Evolutionary conservation across 2,113 vertebrate species (phyloP), one percentile per base, ranked within the genome.

Genomic region (Orthonyx spaldingii): DNA sequence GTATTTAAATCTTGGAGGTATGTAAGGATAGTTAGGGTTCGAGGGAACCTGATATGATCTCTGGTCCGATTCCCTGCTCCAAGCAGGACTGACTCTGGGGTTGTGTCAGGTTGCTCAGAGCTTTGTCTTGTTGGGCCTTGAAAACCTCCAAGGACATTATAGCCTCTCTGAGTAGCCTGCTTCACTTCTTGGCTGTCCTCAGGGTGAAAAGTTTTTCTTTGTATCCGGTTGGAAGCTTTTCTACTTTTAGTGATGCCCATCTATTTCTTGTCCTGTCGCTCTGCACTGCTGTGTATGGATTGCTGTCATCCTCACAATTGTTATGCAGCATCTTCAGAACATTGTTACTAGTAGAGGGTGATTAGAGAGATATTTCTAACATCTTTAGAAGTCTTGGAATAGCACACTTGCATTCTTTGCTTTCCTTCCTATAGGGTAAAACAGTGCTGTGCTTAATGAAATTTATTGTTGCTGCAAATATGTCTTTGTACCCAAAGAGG

Each of bases 401-500:
- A 47, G 41, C 7, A 26, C 13, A 19, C 28, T 70, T 89, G 4
- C 35, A 19, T 70, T 64, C 22, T 88, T 84, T 87, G 35, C 75
- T 86, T 46, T 55, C 22, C 24, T 86, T 50, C 20, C 69, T 84
- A 7, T 27, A 42, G 19, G 35, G 32, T 76, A 64, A 87, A 84
- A 61, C 23, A 84, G 14, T 28, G 24, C 18, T 74, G 23, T 53
- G 28, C 84, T 76, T 86, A 12, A 11, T 64, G 63, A 84, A 91
- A 74, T 75, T 75, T 85, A 60, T 18, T 9, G 15, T 71, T 89
- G 77, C 74, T 97, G 95, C 88, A 92, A 72, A 49, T 96, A 22
- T 94, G 53, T 76, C 60, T 78, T 97, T 89, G 71, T 46, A 90
- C 97, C 98, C 95, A 89, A 97, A 98, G 98, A 97, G 98, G 98